Evolutionary conservation across 2,113 vertebrate genomes (phyloP).

Genomic region (Podocnemis expansa): DNA sequence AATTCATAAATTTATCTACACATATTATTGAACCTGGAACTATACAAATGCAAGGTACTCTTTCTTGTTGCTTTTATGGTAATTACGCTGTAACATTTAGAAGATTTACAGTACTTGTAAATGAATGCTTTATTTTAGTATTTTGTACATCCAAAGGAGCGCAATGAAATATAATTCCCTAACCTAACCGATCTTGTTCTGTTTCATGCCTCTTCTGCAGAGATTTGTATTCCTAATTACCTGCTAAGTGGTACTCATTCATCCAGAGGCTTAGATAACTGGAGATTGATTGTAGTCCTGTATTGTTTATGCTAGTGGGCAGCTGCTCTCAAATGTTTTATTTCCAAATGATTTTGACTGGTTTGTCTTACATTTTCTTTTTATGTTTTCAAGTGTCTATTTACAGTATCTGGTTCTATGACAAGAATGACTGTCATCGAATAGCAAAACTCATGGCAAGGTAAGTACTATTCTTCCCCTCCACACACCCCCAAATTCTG

Average conservation of each 20-base stretch:
- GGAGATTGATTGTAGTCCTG: neutral
- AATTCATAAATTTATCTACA: neutral
- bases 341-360: neutral
- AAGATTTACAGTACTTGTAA: neutral
- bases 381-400: conserved; percentile 89
- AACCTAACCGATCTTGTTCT: neutral
- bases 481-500: neutral
- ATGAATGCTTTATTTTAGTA: neutral
- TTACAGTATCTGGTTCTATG: conserved; percentile 99
- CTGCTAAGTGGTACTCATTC: neutral
- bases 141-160: neutral
- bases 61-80: neutral
- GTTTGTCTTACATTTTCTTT: conserved; percentile 37
- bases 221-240: neutral
- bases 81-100: neutral
- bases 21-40: neutral
- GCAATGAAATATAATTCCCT: neutral
- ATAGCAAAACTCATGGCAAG: conserved; percentile 96
- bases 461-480: conserved; percentile 81
- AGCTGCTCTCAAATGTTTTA: neutral
- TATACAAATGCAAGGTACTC: neutral
- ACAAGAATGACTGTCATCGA: conserved; percentile 96
- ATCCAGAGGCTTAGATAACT: neutral
- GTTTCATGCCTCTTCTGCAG: neutral
- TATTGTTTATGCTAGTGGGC: neutral